These are phyloP conservation scores for Danio rerio DNA, from an alignment of 2,113 vertebrate species.

Conservation along the genomic window DNA sequence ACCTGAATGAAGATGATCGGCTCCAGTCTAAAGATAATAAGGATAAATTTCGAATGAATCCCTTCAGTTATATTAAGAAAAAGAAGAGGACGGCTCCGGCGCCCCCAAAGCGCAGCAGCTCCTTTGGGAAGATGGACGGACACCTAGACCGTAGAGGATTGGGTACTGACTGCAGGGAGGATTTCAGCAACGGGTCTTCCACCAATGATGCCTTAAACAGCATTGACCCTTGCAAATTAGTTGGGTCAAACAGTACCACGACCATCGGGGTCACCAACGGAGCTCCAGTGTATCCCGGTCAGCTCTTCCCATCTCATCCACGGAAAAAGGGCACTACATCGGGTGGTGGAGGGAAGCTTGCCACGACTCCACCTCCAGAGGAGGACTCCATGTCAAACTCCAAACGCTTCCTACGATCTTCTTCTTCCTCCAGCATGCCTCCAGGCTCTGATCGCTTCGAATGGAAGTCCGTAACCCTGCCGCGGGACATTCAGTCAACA, in stretches of 20 bases:
- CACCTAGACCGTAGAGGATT: conserved; percentile 74
- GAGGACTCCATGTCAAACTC: conserved; percentile 83
- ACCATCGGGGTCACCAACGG: conserved; percentile 82
- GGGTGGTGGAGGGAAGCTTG: conserved; percentile 68
- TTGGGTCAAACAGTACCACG: conserved; percentile 76
- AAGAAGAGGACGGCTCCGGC: conserved; percentile 94
- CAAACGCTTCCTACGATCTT: conserved; percentile 90
- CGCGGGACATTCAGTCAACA: conserved; percentile 86
- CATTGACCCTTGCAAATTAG: conserved; percentile 77
- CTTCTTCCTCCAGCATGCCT: conserved; percentile 86
- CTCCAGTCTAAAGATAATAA: conserved; percentile 86
- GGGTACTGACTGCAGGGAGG: conserved; percentile 74
- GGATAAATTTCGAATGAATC: conserved; percentile 86
- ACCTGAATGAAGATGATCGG: conserved; percentile 90
- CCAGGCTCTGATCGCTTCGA: conserved; percentile 81
- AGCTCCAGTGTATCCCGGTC: conserved; percentile 78
- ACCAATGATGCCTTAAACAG: conserved; percentile 54
- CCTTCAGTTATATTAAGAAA: conserved; percentile 94
- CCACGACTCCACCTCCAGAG: conserved; percentile 74
- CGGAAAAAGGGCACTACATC: conserved; percentile 84
- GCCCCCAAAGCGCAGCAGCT: conserved; percentile 94
- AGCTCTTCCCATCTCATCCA: conserved; percentile 78
- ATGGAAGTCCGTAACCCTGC: conserved; percentile 91
- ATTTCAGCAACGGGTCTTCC: conserved; percentile 71
- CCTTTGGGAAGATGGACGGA: conserved; percentile 88